These are phyloP conservation scores for Elachura formosa DNA, from an alignment of 2,113 vertebrate genomes.

Conservation along the genomic window DNA sequence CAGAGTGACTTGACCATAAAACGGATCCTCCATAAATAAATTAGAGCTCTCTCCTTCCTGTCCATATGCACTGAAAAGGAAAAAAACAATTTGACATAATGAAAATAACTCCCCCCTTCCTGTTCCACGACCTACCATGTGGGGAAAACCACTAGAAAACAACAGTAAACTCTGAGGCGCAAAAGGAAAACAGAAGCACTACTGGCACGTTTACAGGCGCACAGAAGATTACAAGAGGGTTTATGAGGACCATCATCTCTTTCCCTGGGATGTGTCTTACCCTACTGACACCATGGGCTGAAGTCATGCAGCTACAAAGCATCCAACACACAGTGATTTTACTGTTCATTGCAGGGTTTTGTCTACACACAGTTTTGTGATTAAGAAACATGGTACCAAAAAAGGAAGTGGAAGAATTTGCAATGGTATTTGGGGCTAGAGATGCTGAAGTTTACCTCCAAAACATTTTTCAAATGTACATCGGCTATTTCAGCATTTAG, in stretches of 20 bases:
- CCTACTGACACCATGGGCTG: neutral
- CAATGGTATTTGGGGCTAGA: neutral
- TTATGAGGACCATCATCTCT: neutral
- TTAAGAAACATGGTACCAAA: neutral
- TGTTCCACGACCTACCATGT: neutral
- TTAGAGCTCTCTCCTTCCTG: slow-evolving; percentile 12
- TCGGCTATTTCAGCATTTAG: neutral
- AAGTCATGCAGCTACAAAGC: neutral
- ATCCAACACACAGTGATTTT: neutral
- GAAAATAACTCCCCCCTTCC: neutral
- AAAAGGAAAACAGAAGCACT: slow-evolving; percentile 13
- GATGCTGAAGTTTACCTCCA: neutral
- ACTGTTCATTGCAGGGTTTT: neutral
- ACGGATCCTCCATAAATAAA: slow-evolving; percentile 66
- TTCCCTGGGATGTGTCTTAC: neutral
- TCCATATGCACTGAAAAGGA: neutral
- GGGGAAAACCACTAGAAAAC: neutral
- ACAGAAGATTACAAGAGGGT: slow-evolving; percentile 18
- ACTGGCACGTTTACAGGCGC: neutral
- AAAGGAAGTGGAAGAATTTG: neutral
- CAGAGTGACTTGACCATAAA: slow-evolving; percentile 44
- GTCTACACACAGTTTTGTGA: neutral
- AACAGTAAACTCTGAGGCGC: neutral
- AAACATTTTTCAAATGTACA: neutral
- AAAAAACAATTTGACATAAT: neutral